Evolutionary conservation across 2,797 vertebrate species (phyloP).

Genomic region (Morelia viridis): DNA sequence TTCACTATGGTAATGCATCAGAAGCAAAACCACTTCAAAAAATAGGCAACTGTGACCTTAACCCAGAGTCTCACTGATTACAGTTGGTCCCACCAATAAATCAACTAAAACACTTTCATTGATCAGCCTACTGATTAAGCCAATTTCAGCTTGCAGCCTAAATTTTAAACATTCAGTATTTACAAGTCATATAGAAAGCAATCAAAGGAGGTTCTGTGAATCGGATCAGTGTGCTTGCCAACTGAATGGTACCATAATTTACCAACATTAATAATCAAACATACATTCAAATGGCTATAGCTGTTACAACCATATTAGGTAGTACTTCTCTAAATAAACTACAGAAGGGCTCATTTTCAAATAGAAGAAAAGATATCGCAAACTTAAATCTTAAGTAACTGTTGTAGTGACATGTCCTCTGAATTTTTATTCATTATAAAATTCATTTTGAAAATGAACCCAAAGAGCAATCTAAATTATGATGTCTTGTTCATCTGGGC

Average conservation of each 20-base stretch:
- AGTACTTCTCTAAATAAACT: neutral
- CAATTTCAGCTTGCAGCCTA: neutral
- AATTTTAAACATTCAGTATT: neutral
- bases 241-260: neutral
- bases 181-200: neutral
- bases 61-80: neutral
- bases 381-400: neutral
- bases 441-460: neutral
- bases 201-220: neutral
- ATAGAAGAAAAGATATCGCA: neutral
- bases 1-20: neutral
- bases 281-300: neutral
- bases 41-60: neutral
- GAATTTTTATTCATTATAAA: neutral
- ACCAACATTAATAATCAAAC: neutral
- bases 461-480: neutral
- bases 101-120: slow-evolving; percentile 16
- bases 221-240: neutral
- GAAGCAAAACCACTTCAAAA: neutral
- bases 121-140: slow-evolving; percentile 15
- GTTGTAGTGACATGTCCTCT: neutral
- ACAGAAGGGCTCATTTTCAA: neutral
- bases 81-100: slow-evolving; percentile 9
- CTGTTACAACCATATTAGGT: neutral
- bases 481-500: neutral